Conservation (phyloP, 2,113 vertebrate species). For the Planiliza haematocheilus region DNA sequence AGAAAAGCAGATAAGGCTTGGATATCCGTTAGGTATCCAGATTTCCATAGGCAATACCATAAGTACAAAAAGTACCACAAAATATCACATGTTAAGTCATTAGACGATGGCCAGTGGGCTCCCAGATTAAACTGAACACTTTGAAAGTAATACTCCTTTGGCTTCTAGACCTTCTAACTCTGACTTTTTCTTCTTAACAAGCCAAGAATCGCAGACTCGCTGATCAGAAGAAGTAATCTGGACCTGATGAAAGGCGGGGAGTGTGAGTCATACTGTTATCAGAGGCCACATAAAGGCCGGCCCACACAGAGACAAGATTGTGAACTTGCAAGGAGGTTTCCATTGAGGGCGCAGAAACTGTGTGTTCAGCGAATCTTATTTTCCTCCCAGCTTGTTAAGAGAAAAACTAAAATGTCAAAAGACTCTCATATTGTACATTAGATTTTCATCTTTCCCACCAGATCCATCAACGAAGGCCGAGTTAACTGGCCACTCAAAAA, state of each 20-base stretch:
- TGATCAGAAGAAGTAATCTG: slow-evolving; percentile 27
- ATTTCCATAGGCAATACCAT: too few relatives aligned
- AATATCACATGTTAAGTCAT: too few relatives aligned
- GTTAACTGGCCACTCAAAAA: neutral
- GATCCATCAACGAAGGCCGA: neutral
- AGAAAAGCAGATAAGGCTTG: too few relatives aligned
- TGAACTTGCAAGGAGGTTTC: neutral
- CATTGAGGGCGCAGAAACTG: neutral
- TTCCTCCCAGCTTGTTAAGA: slow-evolving; percentile 8
- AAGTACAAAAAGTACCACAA: too few relatives aligned
- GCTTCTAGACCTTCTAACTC: neutral
- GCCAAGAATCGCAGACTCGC: slow-evolving; percentile 19
- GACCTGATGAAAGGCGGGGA: neutral
- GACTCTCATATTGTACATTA: neutral
- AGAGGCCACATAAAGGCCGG: slow-evolving; percentile 10
- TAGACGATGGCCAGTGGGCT: too few relatives aligned
- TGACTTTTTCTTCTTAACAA: slow-evolving; percentile 26
- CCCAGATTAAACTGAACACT: too few relatives aligned
- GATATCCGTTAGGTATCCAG: too few relatives aligned
- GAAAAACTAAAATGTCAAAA: slow-evolving; percentile 11
- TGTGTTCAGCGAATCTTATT: slow-evolving; percentile 15
- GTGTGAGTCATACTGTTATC: slow-evolving; percentile 33
- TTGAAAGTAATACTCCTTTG: neutral
- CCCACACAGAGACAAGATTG: neutral
- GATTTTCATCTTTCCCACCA: slow-evolving; percentile 28